These are phyloP conservation scores for Penaeus monodon DNA, from an alignment of 2,888 invertebrate species.

Conservation along the genomic window DNA sequence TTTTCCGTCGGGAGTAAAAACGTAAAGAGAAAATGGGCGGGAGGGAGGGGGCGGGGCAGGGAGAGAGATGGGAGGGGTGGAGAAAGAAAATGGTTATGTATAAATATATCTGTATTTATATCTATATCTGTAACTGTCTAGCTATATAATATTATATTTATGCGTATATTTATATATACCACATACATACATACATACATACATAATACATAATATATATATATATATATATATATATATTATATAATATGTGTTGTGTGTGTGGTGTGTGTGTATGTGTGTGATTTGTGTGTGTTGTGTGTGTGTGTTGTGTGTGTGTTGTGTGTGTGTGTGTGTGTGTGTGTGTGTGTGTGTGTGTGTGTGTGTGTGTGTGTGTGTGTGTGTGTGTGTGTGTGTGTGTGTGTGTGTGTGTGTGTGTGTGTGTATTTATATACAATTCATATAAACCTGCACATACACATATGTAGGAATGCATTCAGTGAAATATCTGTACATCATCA, in stretches of 20 bases:
- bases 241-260: too few species aligned
- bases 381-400: neutral
- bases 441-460: neutral
- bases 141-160: neutral
- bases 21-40: neutral
- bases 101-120: too few species aligned
- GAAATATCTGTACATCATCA: too few species aligned
- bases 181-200: neutral
- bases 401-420: neutral
- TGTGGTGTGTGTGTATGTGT: neutral
- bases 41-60: neutral
- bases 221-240: conserved; percentile 2
- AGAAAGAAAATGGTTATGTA: too few species aligned
- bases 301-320: too few species aligned
- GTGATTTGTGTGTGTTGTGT: neutral
- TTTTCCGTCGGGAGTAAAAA: neutral
- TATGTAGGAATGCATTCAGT: too few species aligned
- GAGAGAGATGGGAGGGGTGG: neutral
- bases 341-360: neutral
- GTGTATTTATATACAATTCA: conserved; percentile 9
- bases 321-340: neutral
- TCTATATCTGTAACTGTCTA: too few species aligned
- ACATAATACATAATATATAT: neutral
- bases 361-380: neutral
- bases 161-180: neutral